Base-by-base conservation (phyloP, 1,140 invertebrate species). In the Nylanderia fulva region DNA sequence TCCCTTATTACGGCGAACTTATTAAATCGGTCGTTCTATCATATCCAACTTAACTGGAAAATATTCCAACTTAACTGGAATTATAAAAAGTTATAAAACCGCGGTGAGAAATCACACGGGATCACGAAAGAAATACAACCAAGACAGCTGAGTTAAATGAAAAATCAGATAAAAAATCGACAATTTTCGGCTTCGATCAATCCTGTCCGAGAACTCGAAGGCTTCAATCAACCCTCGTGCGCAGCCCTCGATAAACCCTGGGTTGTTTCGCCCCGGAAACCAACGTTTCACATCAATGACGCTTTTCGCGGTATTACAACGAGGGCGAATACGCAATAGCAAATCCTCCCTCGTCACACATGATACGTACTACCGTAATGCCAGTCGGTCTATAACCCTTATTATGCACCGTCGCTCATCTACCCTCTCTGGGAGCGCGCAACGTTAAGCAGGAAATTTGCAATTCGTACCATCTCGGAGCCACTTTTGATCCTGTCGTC, bases 401-500 rank as follows among this genome's bases (percentile, higher is more conserved):
- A 89, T 89, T 89, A 89, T 89, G 85, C 88, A 80, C 75, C 75
- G 54, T 29, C 52, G 48, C 27, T 66, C 72, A 82, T 42, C 56
- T 39, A 52, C 48, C 61, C 87, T 72, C 77, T 54, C 72, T 85
- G 56, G 68, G 45, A 48, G 56, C 21, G 56, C 21, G 72, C 56
- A 74, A 89, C 85, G 75, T 85, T 71, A 84, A 76, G 33, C 76
- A 86, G 69, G 76, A 85, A 87, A 90, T 90, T 90, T 90, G 89
- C 89, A 90, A 90, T 90, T 90, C 88, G 88, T 87, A 89, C 76
- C 68, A 84, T 79, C 89, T 75, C 52, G 76, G 48, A 58, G 85
- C 58, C 66, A 85, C 89, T 89, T 90, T 90, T 90, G 89, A 90
- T 90, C 88, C 82, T 76, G 85, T 87, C 88, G 80, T 84, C 54